Evolutionary conservation across 2,888 invertebrate species (phyloP), one percentile per base, ranked within the genome.

Genomic region (Zele albiditarsus): DNA sequence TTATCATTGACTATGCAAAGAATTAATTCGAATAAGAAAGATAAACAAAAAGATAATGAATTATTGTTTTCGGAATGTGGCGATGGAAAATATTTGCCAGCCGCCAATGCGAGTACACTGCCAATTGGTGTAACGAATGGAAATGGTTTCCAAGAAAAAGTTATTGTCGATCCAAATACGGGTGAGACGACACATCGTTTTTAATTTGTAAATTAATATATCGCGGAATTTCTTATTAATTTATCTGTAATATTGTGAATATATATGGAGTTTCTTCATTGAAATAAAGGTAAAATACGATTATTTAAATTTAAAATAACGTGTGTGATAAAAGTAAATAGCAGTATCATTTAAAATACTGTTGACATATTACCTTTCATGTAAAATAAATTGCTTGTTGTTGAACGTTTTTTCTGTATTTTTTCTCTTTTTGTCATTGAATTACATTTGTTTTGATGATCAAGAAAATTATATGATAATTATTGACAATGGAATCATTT

Each of bases 91-190:
- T 88, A 83, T 75, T 78, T 87, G 27, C 88, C 88, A 0, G 76
- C 78, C 0, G 66, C 75, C 8, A 85, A 83, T 8, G 42, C 80
- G 0, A 80, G 75, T 65, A 77, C 79, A 0, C 63, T 77, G 16
- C 68, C 82, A 23, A 69, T 75, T 2, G 78, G 80, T 12, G 71
- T 79, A 2, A 33, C 81, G 0, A 78, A 75, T 23, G 66, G 80
- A n/a, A 82, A 81, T 58, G 74, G 72, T 3, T 78, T 73, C 33
- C 84, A 85, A 63, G 85, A 88, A 58, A 87, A 83, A 74, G 80
- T 88, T 10, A 84, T 86, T 65, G 84, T 88, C 6, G 88, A 88
- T 76, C 87, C 88, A 0, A 86, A 84, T 62, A 88, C 88, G 0
- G 88, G 88, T 31, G 88, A 88, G 73, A 83, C 87, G 2, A 86